phyloP scores from a whole-genome alignment of 2,113 vertebrate species.

The rabbit (Oryctolagus cuniculus) region mOryCun1.1 NC_091447.1:8729001-8729500 shows the following conservation, averaged over 20 bases:
- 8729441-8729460: too few species aligned
- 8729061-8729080: not conserved
- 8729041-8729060: not conserved
- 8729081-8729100: not conserved
- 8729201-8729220: not conserved
- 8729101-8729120: not conserved
- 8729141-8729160: not conserved
- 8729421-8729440: too few species aligned
- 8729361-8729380: not conserved
- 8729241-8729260: not conserved
- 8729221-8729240: not conserved
- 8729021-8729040: not conserved
- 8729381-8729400: not conserved
- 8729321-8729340: slow-evolving; percentile 4
- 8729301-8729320: slow-evolving; percentile 21
- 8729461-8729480: too few species aligned
- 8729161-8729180: not conserved
- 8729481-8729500: too few species aligned
- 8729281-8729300: slow-evolving; percentile 15
- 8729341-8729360: not conserved
- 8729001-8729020: slow-evolving; percentile 14
- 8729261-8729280: slow-evolving; percentile 8
- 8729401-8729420: too few species aligned
- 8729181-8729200: not conserved
- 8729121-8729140: not conserved